Base-by-base conservation (phyloP, 1,140 invertebrate genomes). In the Cotesia chilonis region DNA sequence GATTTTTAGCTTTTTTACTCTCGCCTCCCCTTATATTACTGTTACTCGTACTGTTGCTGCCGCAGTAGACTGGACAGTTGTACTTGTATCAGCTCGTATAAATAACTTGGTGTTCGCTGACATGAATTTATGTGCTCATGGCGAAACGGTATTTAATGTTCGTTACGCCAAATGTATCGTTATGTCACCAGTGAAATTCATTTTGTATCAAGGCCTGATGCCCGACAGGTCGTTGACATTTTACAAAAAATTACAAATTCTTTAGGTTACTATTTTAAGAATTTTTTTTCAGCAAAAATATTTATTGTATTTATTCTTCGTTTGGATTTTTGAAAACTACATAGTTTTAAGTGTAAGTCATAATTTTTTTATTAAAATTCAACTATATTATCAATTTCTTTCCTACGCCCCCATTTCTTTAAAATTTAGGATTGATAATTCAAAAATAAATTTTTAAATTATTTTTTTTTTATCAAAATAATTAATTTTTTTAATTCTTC, bases 61-160 rank as follows among this genome's bases (percentile, higher is more conserved):
- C 20, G 20, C 57, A 3, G 4, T 6, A 17, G 41, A 7, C 14
- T 28, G 57, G 4, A 14, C 57, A 20, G 68, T 66, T 36, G 20
- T 14, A 55, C 59, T 61, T 71, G 28, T 66, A 71, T 75, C 63
- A 54, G 55, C 17, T 61, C 12, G 67, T 73, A 75, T 75, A 75
- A 75, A 75, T 75, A 73, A 75, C 74, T 75, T 41, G 17, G 54
- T 51, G 20, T 47, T 9, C 51, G 66, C 51, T 72, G 68, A 75
- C 74, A 54, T 66, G 64, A 75, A 75, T 75, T 73, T 75, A 75
- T 75, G 74, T 61, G 17, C 41, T 67, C 67, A 75, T 73, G 68
- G 68, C 71, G 70, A 73, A 75, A 75, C 71, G 70, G 71, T 73
- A 75, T 75, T 75, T 75, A 75, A 75, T 75, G 74, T 73, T 68